Evolutionary conservation across 1,140 invertebrate species (phyloP), one percentile per base, ranked within the genome.

Genomic region (Leptinotarsa defecta): DNA sequence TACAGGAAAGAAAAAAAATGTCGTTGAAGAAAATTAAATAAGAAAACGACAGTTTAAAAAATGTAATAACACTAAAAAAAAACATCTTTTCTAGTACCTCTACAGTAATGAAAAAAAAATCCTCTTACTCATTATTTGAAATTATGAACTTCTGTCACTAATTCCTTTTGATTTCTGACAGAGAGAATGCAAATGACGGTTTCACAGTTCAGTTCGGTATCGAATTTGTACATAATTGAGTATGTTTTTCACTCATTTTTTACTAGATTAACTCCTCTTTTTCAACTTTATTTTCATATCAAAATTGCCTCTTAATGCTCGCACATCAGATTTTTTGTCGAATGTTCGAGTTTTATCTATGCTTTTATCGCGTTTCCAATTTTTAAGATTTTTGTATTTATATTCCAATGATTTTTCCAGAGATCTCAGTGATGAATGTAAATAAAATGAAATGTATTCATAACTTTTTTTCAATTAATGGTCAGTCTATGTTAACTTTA

Each of bases 351-450:
- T 74, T 62, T 68, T 74, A 24, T 74, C n/a, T 67, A 48, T 61
- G 63, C n/a, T 70, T 72, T 75, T 73, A 63, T 62, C 72, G 64
- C 68, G 49, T 68, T 73, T 43, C 57, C 57, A 24, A 63, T 65
- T 75, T 73, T 76, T 76, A 76, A 76, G 71, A 73, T 75, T 76
- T 74, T 70, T 82, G 80, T 82, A 82, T 80, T 82, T 82, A 78
- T 79, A 81, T 80, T 82, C 79, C 81, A 81, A 80, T 81, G 75
- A 77, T 76, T 82, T 82, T 82, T 82, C 81, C 81, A 82, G 80
- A 77, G 82, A 83, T 83, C 82, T 83, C 82, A 83, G 71, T 78
- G 76, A 79, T 79, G 80, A 77, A 81, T 82, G 81, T 83, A 83
- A 78, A 82, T 82, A 82, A 11, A 75, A 77, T 57, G 52, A 57